Evolutionary conservation across 2,888 invertebrate species (phyloP).

Genomic region (Hemithea aestivaria): DNA sequence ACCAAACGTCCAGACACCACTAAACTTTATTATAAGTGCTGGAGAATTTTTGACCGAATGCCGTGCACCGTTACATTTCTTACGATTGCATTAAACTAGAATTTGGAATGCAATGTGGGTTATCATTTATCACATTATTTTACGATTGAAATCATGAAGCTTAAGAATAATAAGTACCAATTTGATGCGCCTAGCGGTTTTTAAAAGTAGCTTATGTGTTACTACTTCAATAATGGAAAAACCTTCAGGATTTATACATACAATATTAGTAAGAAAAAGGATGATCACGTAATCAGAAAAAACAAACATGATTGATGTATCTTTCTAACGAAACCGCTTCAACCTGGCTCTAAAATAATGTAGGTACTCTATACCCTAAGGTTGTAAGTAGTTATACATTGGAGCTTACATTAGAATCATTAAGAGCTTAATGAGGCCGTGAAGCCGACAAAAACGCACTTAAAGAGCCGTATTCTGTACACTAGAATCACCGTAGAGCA

Average conservation of each 20-base stretch:
- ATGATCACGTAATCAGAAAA: too few relatives aligned
- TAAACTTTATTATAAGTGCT: constrained; percentile 54
- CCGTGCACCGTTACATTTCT: constrained; percentile 61
- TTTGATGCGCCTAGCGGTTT: too few relatives aligned
- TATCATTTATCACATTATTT: constrained; percentile 35
- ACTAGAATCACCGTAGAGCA: constrained; percentile 28
- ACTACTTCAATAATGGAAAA: too few relatives aligned
- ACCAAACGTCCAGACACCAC: constrained; percentile 42
- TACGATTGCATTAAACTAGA: too few relatives aligned
- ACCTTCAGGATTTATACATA: too few relatives aligned
- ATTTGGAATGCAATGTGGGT: too few relatives aligned
- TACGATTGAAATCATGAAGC: constrained; percentile 2
- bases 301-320: too few relatives aligned
- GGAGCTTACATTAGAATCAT: constrained; percentile 48
- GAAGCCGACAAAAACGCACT: constrained; percentile 29
- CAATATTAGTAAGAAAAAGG: too few relatives aligned
- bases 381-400: too few relatives aligned
- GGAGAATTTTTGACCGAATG: constrained; percentile 53
- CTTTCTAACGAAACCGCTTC: too few relatives aligned
- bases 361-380: constrained; percentile 57
- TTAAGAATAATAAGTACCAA: too few relatives aligned
- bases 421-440: constrained; percentile 43
- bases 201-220: too few relatives aligned
- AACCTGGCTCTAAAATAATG: constrained; percentile 54
- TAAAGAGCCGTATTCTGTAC: constrained; percentile 27